Percentiles rank a stretch among this genome's conserved stretches.
These are phyloP conservation scores for Argopecten irradians DNA, from an alignment of 1,140 invertebrate genomes.

Conservation along the genomic window DNA sequence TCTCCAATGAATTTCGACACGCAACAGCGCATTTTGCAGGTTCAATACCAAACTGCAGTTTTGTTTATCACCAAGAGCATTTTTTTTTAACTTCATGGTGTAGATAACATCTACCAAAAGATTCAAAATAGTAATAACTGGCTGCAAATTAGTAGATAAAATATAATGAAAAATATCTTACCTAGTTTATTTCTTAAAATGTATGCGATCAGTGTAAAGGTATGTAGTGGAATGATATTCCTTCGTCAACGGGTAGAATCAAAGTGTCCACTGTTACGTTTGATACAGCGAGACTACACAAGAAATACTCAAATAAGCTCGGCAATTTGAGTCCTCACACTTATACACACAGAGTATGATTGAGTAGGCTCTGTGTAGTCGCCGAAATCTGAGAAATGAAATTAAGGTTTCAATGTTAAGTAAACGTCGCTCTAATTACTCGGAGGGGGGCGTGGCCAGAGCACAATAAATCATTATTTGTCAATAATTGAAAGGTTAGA, in stretches of 20 bases:
- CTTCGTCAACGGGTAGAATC: background rate
- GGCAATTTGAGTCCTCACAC: background rate
- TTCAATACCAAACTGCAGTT: no score
- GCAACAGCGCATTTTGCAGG: no score
- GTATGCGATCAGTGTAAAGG: background rate
- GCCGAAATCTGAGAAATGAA: background rate
- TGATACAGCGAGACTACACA: background rate
- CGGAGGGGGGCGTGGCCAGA: background rate
- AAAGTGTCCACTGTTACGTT: background rate
- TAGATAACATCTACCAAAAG: no score
- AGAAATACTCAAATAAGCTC: background rate
- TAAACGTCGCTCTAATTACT: conserved; percentile 1
- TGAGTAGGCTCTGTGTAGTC: background rate
- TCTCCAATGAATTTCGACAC: no score
- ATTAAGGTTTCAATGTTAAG: conserved; percentile 23
- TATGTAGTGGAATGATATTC: background rate
- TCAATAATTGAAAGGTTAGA: conserved; percentile 15
- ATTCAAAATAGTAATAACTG: no score
- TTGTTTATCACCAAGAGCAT: no score
- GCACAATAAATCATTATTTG: conserved; percentile 12
- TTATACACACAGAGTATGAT: background rate
- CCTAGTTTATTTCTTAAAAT: background rate
- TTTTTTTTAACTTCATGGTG: no score
- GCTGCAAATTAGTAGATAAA: background rate
- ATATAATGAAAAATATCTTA: background rate